A percentile compares a stretch with the other conserved stretches of the same genome.
Conservation (phyloP, 1,140 invertebrate genomes). For the Pantala flavescens region DNA sequence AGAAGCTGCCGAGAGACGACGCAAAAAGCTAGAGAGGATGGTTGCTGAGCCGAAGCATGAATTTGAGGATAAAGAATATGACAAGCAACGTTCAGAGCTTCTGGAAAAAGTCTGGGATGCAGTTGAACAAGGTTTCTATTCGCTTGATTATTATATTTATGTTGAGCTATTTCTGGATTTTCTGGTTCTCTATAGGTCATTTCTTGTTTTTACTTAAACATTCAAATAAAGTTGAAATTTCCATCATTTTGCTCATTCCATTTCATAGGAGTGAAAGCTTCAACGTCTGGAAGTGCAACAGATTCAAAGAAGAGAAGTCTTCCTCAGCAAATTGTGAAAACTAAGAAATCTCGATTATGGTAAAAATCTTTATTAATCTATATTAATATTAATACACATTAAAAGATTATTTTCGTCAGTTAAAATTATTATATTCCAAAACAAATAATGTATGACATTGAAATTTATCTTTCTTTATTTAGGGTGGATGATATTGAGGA, state of each 20-base stretch:
- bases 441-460: not conserved
- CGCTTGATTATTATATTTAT: conserved; percentile 17
- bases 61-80: conserved; percentile 70
- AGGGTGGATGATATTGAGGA: not conserved
- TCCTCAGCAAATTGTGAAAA: not conserved
- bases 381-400: not conserved
- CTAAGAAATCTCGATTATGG: not conserved
- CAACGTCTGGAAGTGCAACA: not conserved
- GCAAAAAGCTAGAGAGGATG: conserved; percentile 67
- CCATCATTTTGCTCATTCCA: not conserved
- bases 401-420: not conserved
- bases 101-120: conserved; percentile 72
- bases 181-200: not conserved
- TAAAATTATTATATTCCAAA: not conserved
- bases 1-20: conserved; percentile 60
- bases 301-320: not conserved
- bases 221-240: not conserved
- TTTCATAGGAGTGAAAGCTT: not conserved
- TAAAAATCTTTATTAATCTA: not conserved
- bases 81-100: conserved; percentile 60
- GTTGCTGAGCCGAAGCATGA: conserved; percentile 66
- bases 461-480: not conserved
- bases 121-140: conserved; percentile 63
- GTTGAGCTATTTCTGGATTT: not conserved
- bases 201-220: not conserved